Evolutionary conservation across 2,888 invertebrate species (phyloP).

Genomic region (Agrotis segetum): DNA sequence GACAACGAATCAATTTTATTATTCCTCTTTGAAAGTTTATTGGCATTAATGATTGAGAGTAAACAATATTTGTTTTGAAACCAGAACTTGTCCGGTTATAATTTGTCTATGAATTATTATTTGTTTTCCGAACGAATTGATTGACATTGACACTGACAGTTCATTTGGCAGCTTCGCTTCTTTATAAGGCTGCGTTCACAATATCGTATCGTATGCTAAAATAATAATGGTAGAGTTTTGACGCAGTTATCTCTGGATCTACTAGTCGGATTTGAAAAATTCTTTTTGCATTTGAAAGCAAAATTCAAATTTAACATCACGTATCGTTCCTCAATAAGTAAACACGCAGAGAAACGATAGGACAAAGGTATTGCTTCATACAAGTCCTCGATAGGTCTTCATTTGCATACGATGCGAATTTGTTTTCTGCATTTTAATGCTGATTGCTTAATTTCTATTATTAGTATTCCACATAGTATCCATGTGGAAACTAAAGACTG

Average conservation of each 20-base stretch:
- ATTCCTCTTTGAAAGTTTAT: conserved; percentile 15
- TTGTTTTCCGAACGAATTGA: conserved; percentile 34
- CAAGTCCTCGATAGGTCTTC: not conserved
- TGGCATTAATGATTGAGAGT: conserved; percentile 4
- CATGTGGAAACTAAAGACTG: conserved; percentile 10
- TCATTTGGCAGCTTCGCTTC: conserved; percentile 3
- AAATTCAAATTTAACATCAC: too few species aligned
- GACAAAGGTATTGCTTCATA: not conserved
- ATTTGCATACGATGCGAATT: not conserved
- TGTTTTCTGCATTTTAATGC: not conserved
- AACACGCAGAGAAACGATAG: too few species aligned
- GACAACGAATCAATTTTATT: not conserved
- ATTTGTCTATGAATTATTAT: conserved; percentile 28
- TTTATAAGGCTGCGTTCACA: not conserved
- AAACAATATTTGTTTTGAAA: conserved; percentile 48
- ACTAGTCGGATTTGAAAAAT: too few species aligned
- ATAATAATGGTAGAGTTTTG: too few species aligned
- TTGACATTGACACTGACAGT: conserved; percentile 37
- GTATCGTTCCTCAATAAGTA: too few species aligned
- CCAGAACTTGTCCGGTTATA: conserved; percentile 1
- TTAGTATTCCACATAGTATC: conserved; percentile 7
- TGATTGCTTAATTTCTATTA: not conserved
- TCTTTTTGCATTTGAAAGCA: too few species aligned
- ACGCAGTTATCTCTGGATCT: too few species aligned
- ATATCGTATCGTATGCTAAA: too few species aligned